Evolutionary conservation across 2,888 invertebrate genomes (phyloP).

Genomic region (Patella pellucida): DNA sequence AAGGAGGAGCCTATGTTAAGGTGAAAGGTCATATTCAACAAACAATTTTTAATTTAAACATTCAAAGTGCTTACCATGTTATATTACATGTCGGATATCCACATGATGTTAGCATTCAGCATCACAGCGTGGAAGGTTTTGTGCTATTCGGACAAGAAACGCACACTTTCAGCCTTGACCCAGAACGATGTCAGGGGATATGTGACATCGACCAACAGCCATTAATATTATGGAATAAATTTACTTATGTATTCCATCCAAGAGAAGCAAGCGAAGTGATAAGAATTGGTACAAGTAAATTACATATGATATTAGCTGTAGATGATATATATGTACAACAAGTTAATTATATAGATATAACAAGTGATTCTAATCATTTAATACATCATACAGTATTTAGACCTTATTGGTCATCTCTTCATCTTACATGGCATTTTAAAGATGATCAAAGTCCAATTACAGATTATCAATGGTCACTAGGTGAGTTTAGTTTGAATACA

Average conservation of each 20-base stretch:
- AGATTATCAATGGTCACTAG: constrained; percentile 30
- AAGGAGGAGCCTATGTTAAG: not conserved
- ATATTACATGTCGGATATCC: constrained; percentile 25
- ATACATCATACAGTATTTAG: constrained; percentile 23
- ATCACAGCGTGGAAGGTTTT: constrained; percentile 27
- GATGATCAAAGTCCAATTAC: constrained; percentile 24
- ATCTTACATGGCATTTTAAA: constrained; percentile 29
- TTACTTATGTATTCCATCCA: constrained; percentile 5
- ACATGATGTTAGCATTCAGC: constrained; percentile 15
- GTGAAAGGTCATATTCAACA: constrained; percentile 6
- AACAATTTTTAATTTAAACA: not conserved
- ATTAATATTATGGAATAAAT: constrained; percentile 29
- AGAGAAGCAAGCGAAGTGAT: not conserved
- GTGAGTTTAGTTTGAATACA: constrained; percentile 11
- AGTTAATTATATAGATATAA: constrained; percentile 19
- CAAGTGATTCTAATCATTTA: constrained; percentile 1
- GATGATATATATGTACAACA: constrained; percentile 15
- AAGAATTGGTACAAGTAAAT: not conserved
- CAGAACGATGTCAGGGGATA: constrained; percentile 24
- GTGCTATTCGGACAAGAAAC: constrained; percentile 27
- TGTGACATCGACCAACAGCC: constrained; percentile 25
- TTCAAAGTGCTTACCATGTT: constrained; percentile 14
- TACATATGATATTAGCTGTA: constrained; percentile 17
- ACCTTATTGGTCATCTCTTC: constrained; percentile 30
- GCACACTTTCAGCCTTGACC: constrained; percentile 28